phyloP scores from a whole-genome alignment of 2,797 vertebrate genomes.

The Galagoides demidoff region DNA sequence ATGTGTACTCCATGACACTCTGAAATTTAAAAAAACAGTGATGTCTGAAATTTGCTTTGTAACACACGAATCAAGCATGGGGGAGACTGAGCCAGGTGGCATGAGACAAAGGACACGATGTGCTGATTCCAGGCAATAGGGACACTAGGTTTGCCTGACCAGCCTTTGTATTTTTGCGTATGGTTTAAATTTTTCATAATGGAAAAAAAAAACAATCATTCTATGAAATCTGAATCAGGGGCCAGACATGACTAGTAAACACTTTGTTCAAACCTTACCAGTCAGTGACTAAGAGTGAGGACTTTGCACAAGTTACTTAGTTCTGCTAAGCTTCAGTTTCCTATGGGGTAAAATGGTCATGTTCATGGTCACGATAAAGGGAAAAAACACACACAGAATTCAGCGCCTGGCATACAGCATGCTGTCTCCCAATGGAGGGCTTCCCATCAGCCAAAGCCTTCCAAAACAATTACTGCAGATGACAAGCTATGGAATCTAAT shows the following conservation, averaged over 20 bases:
- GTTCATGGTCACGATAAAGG: neutral
- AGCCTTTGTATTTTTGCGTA: neutral
- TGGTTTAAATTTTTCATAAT: neutral
- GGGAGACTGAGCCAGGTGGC: fast-evolving
- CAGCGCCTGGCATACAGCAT: fast-evolving
- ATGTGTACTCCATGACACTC: no score
- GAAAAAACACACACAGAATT: fast-evolving
- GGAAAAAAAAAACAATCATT: neutral
- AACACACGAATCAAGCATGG: neutral
- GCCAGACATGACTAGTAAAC: neutral
- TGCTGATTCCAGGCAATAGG: fast-evolving
- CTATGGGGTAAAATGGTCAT: neutral
- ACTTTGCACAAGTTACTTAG: neutral
- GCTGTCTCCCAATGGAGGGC: fast-evolving
- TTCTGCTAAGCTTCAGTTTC: neutral
- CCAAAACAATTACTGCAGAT: neutral
- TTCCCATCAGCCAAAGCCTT: neutral
- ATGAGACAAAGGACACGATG: neutral
- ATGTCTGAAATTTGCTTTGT: neutral
- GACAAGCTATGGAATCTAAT: neutral
- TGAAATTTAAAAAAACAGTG: no score
- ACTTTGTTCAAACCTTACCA: neutral
- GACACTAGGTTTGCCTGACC: neutral
- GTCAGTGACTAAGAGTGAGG: neutral
- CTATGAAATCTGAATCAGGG: neutral